phyloP scores from a whole-genome alignment of 2,888 invertebrate genomes.

The Drosophila maculinotata region DNA sequence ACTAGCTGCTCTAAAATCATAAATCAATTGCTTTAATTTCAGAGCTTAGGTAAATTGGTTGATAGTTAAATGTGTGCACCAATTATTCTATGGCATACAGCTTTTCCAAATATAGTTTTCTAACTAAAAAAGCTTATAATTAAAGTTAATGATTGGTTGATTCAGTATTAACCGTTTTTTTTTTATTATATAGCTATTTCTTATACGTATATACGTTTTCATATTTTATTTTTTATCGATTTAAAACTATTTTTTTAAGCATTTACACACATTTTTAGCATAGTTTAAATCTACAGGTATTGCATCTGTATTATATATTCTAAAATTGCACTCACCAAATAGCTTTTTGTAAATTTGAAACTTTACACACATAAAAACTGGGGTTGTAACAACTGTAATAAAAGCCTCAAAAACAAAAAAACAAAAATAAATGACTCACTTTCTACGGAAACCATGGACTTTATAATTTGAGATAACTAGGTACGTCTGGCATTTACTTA shows the following conservation, averaged over 20 bases:
- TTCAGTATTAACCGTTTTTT: too few species aligned
- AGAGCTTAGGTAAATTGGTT: slow-evolving; percentile 25
- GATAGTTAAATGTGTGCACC: not conserved
- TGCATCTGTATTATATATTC: too few species aligned
- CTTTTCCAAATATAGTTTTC: not conserved
- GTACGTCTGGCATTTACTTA: not conserved
- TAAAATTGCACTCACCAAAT: too few species aligned
- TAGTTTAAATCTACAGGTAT: too few species aligned
- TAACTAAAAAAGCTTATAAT: not conserved
- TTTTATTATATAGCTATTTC: too few species aligned
- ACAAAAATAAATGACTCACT: not conserved
- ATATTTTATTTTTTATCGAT: too few species aligned
- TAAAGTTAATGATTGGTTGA: not conserved
- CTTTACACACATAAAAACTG: too few species aligned
- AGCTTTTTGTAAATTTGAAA: too few species aligned
- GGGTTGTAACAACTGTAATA: not conserved
- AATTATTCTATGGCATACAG: not conserved
- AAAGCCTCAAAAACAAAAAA: not conserved
- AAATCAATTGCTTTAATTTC: slow-evolving; percentile 23
- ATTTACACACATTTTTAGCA: too few species aligned
- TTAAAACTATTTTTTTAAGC: too few species aligned
- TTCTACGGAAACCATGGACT: not conserved
- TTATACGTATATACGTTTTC: too few species aligned
- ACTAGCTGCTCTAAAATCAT: slow-evolving; percentile 17
- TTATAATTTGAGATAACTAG: slow-evolving; percentile 14